Percentiles rank a stretch among this genome's conserved stretches.
These are phyloP conservation scores for Rhinolophus sinicus DNA, from an alignment of 2,113 vertebrate genomes.

Conservation along the genomic window DNA sequence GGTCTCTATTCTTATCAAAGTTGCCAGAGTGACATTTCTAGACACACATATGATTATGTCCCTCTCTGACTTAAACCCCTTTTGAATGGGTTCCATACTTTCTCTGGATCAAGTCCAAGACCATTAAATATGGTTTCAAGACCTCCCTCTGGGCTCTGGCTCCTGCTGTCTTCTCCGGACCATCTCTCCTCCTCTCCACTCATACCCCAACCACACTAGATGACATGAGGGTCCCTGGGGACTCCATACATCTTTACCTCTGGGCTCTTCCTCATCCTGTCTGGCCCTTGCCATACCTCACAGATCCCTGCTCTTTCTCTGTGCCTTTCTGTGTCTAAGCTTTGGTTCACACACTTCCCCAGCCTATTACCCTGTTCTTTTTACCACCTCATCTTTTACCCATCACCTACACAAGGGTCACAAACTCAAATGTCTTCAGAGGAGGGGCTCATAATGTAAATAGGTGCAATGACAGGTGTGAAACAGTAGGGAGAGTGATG, in stretches of 20 bases:
- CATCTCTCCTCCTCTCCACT: neutral
- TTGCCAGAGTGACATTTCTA: neutral
- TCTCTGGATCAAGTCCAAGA: conserved; percentile 9
- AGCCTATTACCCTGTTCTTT: neutral
- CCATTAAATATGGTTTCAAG: neutral
- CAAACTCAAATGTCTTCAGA: neutral
- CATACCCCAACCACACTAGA: too few relatives aligned
- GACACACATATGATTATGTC: neutral
- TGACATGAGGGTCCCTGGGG: neutral
- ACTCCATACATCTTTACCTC: neutral
- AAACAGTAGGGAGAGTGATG: neutral
- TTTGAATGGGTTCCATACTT: neutral
- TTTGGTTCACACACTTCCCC: neutral
- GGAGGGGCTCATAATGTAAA: neutral
- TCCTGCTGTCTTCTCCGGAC: neutral
- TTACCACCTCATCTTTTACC: neutral
- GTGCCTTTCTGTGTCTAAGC: neutral
- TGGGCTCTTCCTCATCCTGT: neutral
- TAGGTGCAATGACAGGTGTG: neutral
- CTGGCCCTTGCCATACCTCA: too few relatives aligned
- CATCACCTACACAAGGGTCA: neutral
- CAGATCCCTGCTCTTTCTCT: neutral
- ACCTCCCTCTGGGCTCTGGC: neutral
- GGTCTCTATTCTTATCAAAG: neutral
- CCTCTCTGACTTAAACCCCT: neutral